A percentile compares a stretch with the other conserved stretches of the same genome.
phyloP scores from a whole-genome alignment of 2,888 invertebrate species.

The Drosophila meridiana region DNA sequence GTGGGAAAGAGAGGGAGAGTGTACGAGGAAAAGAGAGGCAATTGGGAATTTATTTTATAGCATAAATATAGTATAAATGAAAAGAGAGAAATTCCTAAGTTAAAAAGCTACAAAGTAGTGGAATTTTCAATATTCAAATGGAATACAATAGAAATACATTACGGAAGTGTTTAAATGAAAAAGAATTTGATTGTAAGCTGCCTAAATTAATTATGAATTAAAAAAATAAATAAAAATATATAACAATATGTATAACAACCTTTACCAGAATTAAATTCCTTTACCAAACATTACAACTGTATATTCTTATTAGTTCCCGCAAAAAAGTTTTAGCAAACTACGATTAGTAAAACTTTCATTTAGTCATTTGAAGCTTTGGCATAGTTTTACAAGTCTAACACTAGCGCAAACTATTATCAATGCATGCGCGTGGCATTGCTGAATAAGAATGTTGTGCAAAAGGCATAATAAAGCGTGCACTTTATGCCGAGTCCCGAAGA shows the following conservation, averaged over 20 bases:
- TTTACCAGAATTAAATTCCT: not conserved
- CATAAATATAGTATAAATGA: no score
- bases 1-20: no score
- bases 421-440: conserved; percentile 36
- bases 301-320: no score
- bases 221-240: not conserved
- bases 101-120: not conserved
- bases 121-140: not conserved
- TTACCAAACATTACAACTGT: not conserved
- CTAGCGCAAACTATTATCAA: not conserved
- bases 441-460: conserved; percentile 18
- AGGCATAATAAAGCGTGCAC: conserved; percentile 1
- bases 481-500: conserved; percentile 50
- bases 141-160: no score
- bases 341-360: no score
- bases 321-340: no score
- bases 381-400: no score
- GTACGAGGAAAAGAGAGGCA: no score
- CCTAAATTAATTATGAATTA: not conserved
- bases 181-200: not conserved
- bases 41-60: no score
- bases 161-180: no score
- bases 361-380: not conserved
- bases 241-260: no score
- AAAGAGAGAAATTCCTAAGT: no score